Evolutionary conservation across 2,888 invertebrate genomes (phyloP).

Genomic region (Aelia acuminata): DNA sequence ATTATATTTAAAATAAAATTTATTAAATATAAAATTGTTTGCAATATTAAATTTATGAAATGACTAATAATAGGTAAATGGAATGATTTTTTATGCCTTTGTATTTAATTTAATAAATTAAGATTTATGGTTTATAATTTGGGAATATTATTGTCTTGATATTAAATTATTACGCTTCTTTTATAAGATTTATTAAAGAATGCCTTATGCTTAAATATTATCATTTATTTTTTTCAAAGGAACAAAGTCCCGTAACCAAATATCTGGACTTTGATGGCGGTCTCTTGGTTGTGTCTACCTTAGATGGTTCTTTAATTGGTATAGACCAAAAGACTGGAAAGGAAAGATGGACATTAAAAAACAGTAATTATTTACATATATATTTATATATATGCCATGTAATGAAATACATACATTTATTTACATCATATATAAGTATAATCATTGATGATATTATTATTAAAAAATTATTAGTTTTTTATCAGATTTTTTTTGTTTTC

Average conservation of each 20-base stretch:
- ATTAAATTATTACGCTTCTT: too few relatives aligned
- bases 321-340: slow-evolving; percentile 88
- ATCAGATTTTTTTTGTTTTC: slow-evolving; percentile 67
- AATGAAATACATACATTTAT: background rate
- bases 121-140: background rate
- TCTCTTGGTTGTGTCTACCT: slow-evolving; percentile 88
- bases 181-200: too few relatives aligned
- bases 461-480: slow-evolving; percentile 51
- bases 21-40: too few relatives aligned
- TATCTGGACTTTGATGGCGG: slow-evolving; percentile 71
- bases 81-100: background rate
- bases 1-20: too few relatives aligned
- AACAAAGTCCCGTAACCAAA: slow-evolving; percentile 53
- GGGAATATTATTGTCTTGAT: too few relatives aligned
- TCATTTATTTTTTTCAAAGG: slow-evolving; percentile 46
- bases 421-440: slow-evolving; percentile 85
- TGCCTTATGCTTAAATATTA: too few relatives aligned
- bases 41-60: too few relatives aligned
- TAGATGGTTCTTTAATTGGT: slow-evolving; percentile 94
- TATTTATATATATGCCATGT: background rate
- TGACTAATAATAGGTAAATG: background rate
- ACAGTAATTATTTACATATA: slow-evolving; percentile 75
- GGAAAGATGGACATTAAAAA: slow-evolving; percentile 91
- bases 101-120: background rate
- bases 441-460: slow-evolving; percentile 71